A percentile compares a stretch with the other conserved stretches of the same genome.
These are phyloP conservation scores for Microctonus aethiopoides DNA, from an alignment of 2,888 invertebrate genomes.

Conservation along the genomic window DNA sequence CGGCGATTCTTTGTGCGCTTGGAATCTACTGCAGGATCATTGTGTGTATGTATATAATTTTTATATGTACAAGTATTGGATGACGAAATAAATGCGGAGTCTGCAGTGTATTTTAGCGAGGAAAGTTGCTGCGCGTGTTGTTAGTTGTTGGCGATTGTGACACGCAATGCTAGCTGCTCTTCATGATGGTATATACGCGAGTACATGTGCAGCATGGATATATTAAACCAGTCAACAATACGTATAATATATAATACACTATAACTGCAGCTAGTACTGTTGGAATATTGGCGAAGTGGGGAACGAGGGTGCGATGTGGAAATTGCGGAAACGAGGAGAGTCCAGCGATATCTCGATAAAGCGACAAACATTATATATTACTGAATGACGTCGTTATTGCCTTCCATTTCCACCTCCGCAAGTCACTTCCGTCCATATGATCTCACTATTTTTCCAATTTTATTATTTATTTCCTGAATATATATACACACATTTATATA, in stretches of 20 bases:
- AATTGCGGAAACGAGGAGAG: slow-evolving; percentile 62
- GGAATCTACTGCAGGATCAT: slow-evolving; percentile 9
- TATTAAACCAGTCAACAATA: too few relatives aligned
- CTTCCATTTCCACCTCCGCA: slow-evolving; percentile 64
- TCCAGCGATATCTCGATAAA: slow-evolving; percentile 62
- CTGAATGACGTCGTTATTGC: slow-evolving; percentile 63
- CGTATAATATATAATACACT: too few relatives aligned
- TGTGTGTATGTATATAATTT: neutral
- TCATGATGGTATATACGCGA: too few relatives aligned
- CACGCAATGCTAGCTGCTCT: neutral
- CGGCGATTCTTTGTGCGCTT: slow-evolving; percentile 12
- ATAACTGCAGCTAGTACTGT: too few relatives aligned
- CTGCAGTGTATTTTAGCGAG: neutral
- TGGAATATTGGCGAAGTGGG: too few relatives aligned
- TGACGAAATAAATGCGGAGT: slow-evolving; percentile 1
- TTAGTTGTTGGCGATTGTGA: too few relatives aligned
- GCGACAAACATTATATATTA: slow-evolving; percentile 56
- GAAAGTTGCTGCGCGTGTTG: neutral
- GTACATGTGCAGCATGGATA: too few relatives aligned
- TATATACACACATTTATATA: too few relatives aligned
- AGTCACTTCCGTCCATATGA: slow-evolving; percentile 54
- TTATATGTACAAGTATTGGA: neutral
- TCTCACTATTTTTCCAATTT: slow-evolving; percentile 6
- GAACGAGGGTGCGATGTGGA: slow-evolving; percentile 38
- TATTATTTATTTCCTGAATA: neutral